Conservation (phyloP, 2,113 vertebrate genomes). For the Trichechus manatus region DNA sequence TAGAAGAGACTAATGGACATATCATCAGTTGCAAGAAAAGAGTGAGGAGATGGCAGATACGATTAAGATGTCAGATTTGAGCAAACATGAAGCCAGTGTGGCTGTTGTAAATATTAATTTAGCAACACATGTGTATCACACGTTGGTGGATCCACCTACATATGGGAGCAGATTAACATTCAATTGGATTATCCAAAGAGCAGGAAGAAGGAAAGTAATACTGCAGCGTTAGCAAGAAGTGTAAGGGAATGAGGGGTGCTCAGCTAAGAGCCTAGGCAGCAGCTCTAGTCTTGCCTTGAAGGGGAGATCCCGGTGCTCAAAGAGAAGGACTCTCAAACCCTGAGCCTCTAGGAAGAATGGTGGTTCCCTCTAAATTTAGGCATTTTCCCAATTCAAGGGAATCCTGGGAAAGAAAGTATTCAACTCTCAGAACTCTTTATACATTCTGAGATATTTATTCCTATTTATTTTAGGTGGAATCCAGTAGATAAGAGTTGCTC, state of each 20-base stretch:
- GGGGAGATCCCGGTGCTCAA: too few species aligned
- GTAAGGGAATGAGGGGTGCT: not conserved
- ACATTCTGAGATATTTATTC: not conserved
- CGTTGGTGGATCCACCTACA: not conserved
- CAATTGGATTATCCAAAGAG: not conserved
- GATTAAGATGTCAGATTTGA: not conserved
- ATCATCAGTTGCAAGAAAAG: constrained; percentile 18
- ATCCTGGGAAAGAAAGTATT: not conserved
- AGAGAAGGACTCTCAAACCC: not conserved
- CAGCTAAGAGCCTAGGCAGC: not conserved
- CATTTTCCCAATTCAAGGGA: not conserved
- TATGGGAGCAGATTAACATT: not conserved
- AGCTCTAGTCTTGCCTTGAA: too few species aligned
- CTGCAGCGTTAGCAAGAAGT: not conserved
- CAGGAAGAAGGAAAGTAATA: not conserved
- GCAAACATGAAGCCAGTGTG: not conserved
- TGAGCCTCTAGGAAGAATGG: not conserved
- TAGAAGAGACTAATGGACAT: not conserved
- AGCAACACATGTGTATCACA: not conserved
- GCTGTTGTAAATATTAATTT: not conserved
- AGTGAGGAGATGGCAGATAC: not conserved
- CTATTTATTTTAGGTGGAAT: not conserved
- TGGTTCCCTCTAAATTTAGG: not conserved
- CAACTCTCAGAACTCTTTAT: not conserved
- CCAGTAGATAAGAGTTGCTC: not conserved